phyloP scores from a whole-genome alignment of 2,888 invertebrate species.

The Apodemia duryi region DNA sequence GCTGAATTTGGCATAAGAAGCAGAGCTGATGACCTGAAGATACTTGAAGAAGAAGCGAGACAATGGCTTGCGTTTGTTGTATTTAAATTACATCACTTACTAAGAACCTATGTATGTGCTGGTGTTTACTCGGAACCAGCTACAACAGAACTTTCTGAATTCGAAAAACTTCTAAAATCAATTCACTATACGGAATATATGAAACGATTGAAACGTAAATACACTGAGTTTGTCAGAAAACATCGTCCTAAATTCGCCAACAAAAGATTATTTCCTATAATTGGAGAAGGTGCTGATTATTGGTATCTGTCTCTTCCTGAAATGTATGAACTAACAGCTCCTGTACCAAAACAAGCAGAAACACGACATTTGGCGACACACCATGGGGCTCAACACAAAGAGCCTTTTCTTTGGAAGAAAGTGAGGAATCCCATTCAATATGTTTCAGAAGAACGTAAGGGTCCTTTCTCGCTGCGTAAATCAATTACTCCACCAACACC shows the following conservation, averaged over 20 bases:
- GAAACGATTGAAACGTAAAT: constrained; percentile 60
- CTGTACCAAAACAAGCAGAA: constrained; percentile 36
- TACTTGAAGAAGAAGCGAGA: constrained; percentile 65
- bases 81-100: constrained; percentile 66
- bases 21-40: constrained; percentile 59
- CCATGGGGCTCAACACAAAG: constrained; percentile 54
- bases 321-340: constrained; percentile 66
- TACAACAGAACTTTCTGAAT: constrained; percentile 55
- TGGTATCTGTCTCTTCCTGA: constrained; percentile 73
- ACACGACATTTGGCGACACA: constrained; percentile 49
- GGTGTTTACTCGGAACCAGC: constrained; percentile 61
- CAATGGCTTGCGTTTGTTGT: constrained; percentile 69
- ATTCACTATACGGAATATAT: constrained; percentile 67
- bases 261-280: constrained; percentile 65
- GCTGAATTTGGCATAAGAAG: constrained; percentile 62
- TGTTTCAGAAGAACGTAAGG: constrained; percentile 41
- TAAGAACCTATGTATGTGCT: constrained; percentile 57
- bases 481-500: constrained; percentile 36
- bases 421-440: constrained; percentile 36
- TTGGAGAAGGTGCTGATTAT: constrained; percentile 67
- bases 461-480: constrained; percentile 50
- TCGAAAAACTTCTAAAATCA: constrained; percentile 64
- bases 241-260: constrained; percentile 62
- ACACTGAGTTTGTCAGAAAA: constrained; percentile 66
- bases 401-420: constrained; percentile 66